Evolutionary conservation across 2,888 invertebrate species (phyloP).

Genomic region (Saturnia japonica): DNA sequence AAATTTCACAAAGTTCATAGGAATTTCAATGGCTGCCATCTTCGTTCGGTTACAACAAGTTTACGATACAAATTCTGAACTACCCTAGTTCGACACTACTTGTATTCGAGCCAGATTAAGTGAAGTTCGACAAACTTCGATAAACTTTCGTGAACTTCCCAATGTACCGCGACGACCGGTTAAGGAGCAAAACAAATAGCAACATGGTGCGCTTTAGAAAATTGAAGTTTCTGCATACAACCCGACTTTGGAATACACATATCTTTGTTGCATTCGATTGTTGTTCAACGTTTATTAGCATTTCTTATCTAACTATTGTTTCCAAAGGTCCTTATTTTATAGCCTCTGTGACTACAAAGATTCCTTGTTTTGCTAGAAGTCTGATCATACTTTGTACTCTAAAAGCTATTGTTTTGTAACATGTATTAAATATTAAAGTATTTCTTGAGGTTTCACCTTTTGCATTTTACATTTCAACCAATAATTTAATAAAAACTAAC

Average conservation of each 20-base stretch:
- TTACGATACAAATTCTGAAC: slow-evolving; percentile 24
- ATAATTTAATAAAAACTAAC: not conserved
- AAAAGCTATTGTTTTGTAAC: not conserved
- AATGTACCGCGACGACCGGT: slow-evolving; percentile 24
- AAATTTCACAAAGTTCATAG: slow-evolving; percentile 17
- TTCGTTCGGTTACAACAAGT: slow-evolving; percentile 34
- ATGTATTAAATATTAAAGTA: not conserved
- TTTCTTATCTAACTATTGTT: not conserved
- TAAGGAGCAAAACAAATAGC: slow-evolving; percentile 48
- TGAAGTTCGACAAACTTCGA: slow-evolving; percentile 45
- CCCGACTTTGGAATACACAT: not conserved
- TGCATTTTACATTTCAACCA: too few relatives aligned
- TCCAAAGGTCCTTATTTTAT: not conserved
- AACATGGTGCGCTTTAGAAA: slow-evolving; percentile 37
- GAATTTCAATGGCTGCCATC: slow-evolving; percentile 20
- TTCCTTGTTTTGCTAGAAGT: not conserved
- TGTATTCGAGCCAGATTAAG: slow-evolving; percentile 18
- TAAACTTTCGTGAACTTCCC: slow-evolving; percentile 38
- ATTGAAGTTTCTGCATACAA: slow-evolving; percentile 27
- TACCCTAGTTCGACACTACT: slow-evolving; percentile 14
- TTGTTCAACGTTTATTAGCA: not conserved
- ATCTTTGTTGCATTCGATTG: slow-evolving; percentile 10
- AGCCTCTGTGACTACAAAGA: not conserved
- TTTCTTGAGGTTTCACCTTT: not conserved
- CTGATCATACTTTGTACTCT: not conserved